Evolutionary conservation across 2,113 vertebrate genomes (phyloP), one percentile per base, ranked within the genome.

Genomic region (Tinamus guttatus): DNA sequence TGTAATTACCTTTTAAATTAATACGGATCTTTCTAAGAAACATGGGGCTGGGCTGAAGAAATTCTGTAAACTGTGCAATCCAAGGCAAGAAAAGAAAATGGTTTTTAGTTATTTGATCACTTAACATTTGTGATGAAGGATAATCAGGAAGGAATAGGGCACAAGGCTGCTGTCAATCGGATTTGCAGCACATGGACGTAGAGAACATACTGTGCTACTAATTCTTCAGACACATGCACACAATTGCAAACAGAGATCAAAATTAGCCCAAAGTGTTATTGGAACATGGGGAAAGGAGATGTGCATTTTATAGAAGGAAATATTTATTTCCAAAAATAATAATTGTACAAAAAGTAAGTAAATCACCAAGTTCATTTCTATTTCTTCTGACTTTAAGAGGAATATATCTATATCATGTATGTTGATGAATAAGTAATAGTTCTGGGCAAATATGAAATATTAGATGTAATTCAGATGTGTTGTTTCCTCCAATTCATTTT

Each of bases 241-340:
- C 73, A 89, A 78, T 69, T 86, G 70, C 80, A 91, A 92, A 71
- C 51, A 85, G 67, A 67, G 76, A 87, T 81, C 64, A 94, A 84
- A 96, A 96, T 94, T 75, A 94, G 68, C 68, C 83, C 83, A 81
- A 87, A 96, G 68, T 73, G 34, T 8, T 22, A 90, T 74, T 75
- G 64, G 77, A 90, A 90, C 27, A 76, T 4, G 51, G 27, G 51
- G 85, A 95, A 92, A 19, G 27, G 58, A 81, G 43, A 25, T 92
- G 32, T 34, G 51, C 56, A 76, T 90, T 94, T 85, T 86, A 56
- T n/a, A 85, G 19, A 89, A 73, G 51, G 16, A 95, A 90, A 73
- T 41, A 71, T 28, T 93, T 94, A n/a, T 78, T 90, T 92, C 40
- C 74, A 87, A 76, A 87, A 89, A 25, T 70, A 19, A 70, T 59